Evolutionary conservation across 2,113 vertebrate species (phyloP).

Genomic region (Neogobius melanostomus): DNA sequence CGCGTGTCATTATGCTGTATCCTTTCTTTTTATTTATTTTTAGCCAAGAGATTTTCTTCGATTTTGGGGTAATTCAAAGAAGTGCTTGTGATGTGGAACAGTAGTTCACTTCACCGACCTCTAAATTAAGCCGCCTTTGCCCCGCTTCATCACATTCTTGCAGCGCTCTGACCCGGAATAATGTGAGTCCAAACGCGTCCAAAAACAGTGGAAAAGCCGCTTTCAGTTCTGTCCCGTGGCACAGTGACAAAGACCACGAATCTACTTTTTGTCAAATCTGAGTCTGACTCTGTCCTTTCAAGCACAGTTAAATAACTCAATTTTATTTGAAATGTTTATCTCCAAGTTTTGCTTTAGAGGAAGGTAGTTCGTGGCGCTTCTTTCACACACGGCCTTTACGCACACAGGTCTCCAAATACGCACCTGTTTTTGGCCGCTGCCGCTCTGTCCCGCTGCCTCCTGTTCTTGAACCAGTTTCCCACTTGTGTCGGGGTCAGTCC

Average conservation of each 20-base stretch:
- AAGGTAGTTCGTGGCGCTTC: background rate
- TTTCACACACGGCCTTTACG: background rate
- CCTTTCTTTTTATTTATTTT: too few species aligned
- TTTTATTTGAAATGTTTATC: too few species aligned
- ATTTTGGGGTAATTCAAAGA: too few species aligned
- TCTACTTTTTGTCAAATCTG: too few species aligned
- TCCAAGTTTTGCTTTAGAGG: too few species aligned
- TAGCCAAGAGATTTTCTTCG: too few species aligned
- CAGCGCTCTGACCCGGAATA: constrained; percentile 41
- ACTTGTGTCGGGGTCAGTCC: constrained; percentile 98
- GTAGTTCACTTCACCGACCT: too few species aligned
- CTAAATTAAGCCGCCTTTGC: too few species aligned
- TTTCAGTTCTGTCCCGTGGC: constrained; percentile 20
- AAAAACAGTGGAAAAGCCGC: constrained; percentile 24
- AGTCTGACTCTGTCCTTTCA: too few species aligned
- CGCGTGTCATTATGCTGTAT: too few species aligned
- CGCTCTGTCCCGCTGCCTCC: constrained; percentile 93
- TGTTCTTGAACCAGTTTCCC: constrained; percentile 99
- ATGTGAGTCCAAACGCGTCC: constrained; percentile 12
- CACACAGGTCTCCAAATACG: constrained; percentile 53
- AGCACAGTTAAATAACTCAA: too few species aligned
- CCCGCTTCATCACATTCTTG: background rate
- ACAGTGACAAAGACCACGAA: background rate
- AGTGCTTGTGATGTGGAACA: too few species aligned
- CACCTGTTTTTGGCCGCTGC: constrained; percentile 99